Percentiles rank a stretch among this genome's conserved stretches.
Conservation (phyloP, 2,113 vertebrate genomes). For the Osmerus mordax region DNA sequence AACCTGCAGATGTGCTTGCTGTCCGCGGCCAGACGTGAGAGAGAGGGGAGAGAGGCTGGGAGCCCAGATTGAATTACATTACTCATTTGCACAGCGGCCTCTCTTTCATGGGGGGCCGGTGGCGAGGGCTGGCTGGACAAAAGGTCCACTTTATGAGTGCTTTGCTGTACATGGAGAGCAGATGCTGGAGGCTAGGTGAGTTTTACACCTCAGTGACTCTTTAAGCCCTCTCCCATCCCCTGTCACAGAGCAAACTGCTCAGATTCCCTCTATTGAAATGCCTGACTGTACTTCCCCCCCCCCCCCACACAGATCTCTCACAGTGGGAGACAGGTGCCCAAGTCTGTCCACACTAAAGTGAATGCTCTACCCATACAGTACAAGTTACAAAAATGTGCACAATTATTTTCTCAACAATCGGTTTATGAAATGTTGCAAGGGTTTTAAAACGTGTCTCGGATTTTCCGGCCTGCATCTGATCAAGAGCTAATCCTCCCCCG, state of each 20-base stretch:
- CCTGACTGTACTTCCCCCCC: not conserved
- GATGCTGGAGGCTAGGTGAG: slow-evolving; percentile 49
- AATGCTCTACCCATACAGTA: too few relatives aligned
- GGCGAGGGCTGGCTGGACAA: not conserved
- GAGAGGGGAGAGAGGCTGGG: not conserved
- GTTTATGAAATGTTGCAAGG: too few relatives aligned
- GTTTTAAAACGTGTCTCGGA: too few relatives aligned
- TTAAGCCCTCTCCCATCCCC: slow-evolving; percentile 46
- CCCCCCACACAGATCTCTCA: not conserved
- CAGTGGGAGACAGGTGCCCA: slow-evolving; percentile 47
- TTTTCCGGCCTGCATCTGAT: too few relatives aligned
- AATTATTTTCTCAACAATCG: too few relatives aligned
- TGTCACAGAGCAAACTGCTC: slow-evolving; percentile 45
- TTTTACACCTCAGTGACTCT: slow-evolving; percentile 46
- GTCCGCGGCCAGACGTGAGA: not conserved
- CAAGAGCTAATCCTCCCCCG: not conserved
- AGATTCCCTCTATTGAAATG: slow-evolving; percentile 33
- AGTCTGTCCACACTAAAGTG: slow-evolving; percentile 1
- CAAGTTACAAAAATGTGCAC: too few relatives aligned
- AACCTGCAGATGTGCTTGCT: slow-evolving; percentile 39
- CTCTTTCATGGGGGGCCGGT: slow-evolving; percentile 27
- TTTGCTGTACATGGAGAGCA: slow-evolving; percentile 37
- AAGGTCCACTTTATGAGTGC: slow-evolving; percentile 46
- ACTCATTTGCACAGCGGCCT: slow-evolving; percentile 31
- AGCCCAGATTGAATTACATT: slow-evolving; percentile 41